phyloP scores from a whole-genome alignment of 2,113 vertebrate genomes.

The Scalopus aquaticus region DNA sequence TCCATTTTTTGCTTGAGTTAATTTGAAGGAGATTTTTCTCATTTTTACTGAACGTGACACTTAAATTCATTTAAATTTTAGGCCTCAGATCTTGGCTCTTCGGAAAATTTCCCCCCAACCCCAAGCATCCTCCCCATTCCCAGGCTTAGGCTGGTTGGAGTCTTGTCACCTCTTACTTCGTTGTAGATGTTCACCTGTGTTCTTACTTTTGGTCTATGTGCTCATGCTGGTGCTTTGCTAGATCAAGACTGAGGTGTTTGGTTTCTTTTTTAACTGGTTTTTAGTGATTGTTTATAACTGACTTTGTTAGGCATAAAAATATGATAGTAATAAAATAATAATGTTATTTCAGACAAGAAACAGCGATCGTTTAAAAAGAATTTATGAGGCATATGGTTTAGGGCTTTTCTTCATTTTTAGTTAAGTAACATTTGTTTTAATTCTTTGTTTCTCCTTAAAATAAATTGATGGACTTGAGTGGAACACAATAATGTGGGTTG shows the following conservation, averaged over 20 bases:
- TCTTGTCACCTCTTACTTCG: not conserved
- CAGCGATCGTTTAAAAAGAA: constrained; percentile 1
- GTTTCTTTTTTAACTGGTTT: not conserved
- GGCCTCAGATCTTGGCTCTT: not conserved
- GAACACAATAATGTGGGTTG: constrained; percentile 60
- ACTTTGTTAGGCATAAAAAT: not conserved
- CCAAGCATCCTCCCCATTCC: not conserved
- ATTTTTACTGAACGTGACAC: constrained; percentile 20
- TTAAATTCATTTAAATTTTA: constrained; percentile 7
- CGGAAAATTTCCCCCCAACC: not conserved
- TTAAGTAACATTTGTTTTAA: constrained; percentile 55
- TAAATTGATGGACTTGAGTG: constrained; percentile 53
- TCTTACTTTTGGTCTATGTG: not conserved
- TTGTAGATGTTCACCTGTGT: not conserved
- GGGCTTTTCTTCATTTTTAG: constrained; percentile 26
- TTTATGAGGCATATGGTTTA: constrained; percentile 11
- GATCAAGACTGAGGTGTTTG: not conserved
- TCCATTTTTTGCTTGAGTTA: constrained; percentile 16
- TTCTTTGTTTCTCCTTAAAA: constrained; percentile 44
- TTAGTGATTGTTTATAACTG: constrained; percentile 18
- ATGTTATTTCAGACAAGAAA: constrained; percentile 42
- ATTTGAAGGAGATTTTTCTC: not conserved
- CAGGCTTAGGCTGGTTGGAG: not conserved
- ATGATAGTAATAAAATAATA: constrained; percentile 14
- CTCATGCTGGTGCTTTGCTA: not conserved